A percentile compares a stretch with the other conserved stretches of the same genome.
These are phyloP conservation scores for Heterotis niloticus DNA, from an alignment of 2,113 vertebrate genomes.

Conservation along the genomic window DNA sequence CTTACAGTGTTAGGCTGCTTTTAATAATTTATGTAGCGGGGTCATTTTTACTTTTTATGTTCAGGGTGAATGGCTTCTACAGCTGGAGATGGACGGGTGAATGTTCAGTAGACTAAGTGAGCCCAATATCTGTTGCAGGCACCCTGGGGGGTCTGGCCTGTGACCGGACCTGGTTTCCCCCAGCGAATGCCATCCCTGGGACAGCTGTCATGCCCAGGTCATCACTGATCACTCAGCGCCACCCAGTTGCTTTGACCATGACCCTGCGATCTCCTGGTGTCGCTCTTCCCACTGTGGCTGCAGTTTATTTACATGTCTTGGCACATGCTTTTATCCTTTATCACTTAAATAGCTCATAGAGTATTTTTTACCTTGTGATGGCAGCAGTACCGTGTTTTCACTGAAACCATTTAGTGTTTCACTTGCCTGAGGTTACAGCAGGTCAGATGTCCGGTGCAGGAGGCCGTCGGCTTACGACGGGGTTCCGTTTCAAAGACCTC, in stretches of 20 bases:
- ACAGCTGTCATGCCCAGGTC: background rate
- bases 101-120: background rate
- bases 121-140: background rate
- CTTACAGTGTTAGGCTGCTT: background rate
- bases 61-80: background rate
- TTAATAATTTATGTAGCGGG: no score
- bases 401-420: no score
- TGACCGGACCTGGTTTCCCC: background rate
- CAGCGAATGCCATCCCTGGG: background rate
- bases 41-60: background rate
- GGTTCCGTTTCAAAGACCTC: no score
- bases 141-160: background rate
- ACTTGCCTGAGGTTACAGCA: no score
- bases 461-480: no score
- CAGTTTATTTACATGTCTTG: background rate
- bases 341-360: no score
- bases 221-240: slow-evolving; percentile 15
- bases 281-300: background rate
- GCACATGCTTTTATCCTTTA: no score
- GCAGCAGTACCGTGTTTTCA: no score
- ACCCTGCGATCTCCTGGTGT: background rate
- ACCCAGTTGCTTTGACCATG: slow-evolving; percentile 11
- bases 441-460: no score
- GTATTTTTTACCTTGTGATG: no score
- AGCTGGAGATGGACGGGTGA: background rate